Conservation (phyloP, 2,113 vertebrate genomes). For the Azemiops feae region DNA sequence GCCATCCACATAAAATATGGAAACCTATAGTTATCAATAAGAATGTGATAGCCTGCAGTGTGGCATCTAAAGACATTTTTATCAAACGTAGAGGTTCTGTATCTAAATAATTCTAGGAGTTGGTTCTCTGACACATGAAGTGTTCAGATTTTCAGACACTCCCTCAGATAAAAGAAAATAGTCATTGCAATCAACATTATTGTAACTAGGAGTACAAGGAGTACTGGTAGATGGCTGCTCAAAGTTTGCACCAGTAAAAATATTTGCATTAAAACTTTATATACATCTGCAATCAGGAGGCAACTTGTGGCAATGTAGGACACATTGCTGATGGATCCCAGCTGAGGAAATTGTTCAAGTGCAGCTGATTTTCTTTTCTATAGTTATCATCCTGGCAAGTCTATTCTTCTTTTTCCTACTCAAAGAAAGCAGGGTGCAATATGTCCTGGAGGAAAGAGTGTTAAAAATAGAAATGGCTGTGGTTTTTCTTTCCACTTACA, state of each 20-base stretch:
- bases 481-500: neutral
- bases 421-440: conserved; percentile 20
- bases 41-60: neutral
- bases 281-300: conserved; percentile 9
- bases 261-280: neutral
- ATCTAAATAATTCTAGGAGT: neutral
- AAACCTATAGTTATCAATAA: neutral
- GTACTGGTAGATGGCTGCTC: neutral
- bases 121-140: neutral
- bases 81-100: neutral
- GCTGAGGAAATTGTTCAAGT: conserved; percentile 28
- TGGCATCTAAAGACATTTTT: neutral
- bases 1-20: neutral
- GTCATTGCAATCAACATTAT: neutral
- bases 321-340: conserved; percentile 26
- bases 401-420: conserved; percentile 4
- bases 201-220: neutral
- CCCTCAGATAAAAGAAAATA: neutral
- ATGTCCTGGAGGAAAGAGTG: neutral
- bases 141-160: neutral
- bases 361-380: neutral
- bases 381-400: conserved; percentile 13
- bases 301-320: neutral
- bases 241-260: neutral
- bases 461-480: conserved; percentile 22